Evolutionary conservation across 2,113 vertebrate genomes (phyloP).

Genomic region (Delphinapterus leucas): DNA sequence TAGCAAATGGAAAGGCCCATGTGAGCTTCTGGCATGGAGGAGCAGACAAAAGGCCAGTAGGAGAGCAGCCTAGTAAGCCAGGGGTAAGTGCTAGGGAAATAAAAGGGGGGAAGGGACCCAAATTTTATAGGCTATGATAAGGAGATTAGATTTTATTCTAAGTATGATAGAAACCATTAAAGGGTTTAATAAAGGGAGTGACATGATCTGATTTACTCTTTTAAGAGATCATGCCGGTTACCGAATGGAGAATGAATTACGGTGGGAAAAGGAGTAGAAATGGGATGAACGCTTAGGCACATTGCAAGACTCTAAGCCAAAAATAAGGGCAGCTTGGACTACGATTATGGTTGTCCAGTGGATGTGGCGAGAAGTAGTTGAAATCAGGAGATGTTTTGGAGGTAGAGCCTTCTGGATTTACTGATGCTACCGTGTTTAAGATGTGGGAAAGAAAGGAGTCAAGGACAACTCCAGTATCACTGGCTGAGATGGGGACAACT

Average conservation of each 20-base stretch:
- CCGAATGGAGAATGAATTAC: conserved; percentile 36
- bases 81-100: neutral
- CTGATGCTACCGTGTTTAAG: neutral
- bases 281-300: neutral
- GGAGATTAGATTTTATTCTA: neutral
- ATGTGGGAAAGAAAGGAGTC: neutral
- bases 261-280: conserved; percentile 31
- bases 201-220: neutral
- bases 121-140: neutral
- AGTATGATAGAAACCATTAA: conserved; percentile 21
- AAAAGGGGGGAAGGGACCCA: neutral
- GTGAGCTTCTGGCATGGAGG: neutral
- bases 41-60: neutral
- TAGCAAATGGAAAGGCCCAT: neutral
- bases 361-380: neutral
- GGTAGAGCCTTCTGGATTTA: neutral
- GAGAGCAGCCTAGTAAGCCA: neutral
- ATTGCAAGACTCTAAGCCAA: neutral
- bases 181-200: neutral
- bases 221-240: conserved; percentile 15
- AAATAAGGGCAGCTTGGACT: neutral
- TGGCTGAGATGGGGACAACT: neutral
- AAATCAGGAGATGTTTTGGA: neutral
- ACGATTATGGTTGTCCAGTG: neutral
- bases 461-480: neutral